phyloP scores from a whole-genome alignment of 2,888 invertebrate genomes.

The Disparrhopalites patrizii region DNA sequence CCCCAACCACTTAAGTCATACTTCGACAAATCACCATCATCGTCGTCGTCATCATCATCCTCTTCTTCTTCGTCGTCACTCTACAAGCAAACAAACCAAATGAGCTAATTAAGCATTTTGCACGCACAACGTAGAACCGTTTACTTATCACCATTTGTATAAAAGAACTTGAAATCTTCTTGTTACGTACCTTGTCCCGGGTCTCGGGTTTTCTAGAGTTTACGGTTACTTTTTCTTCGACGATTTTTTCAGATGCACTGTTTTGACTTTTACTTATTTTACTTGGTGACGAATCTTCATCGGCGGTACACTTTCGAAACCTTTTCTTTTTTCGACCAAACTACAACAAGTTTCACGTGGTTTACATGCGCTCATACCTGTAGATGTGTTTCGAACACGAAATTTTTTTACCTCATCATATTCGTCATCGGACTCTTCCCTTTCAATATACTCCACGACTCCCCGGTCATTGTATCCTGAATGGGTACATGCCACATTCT shows the following conservation, averaged over 20 bases:
- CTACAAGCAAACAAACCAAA: slow-evolving; percentile 4
- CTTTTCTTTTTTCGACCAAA: slow-evolving; percentile 57
- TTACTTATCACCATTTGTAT: not conserved
- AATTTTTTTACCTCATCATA: slow-evolving; percentile 76
- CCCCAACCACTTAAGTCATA: slow-evolving; percentile 69
- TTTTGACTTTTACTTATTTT: slow-evolving; percentile 18
- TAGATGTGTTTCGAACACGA: not conserved
- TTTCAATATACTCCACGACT: slow-evolving; percentile 88
- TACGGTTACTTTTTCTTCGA: slow-evolving; percentile 8
- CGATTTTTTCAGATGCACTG: slow-evolving; percentile 17
- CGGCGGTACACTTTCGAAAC: slow-evolving; percentile 50
- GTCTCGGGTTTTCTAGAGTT: slow-evolving; percentile 13
- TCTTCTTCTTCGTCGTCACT: slow-evolving; percentile 57
- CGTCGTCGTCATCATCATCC: slow-evolving; percentile 52
- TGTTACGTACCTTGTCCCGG: not conserved
- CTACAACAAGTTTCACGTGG: slow-evolving; percentile 47
- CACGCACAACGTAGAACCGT: not conserved
- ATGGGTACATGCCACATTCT: slow-evolving; percentile 12
- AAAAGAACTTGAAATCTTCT: not conserved
- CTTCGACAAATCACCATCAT: slow-evolving; percentile 68
- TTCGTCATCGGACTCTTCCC: slow-evolving; percentile 84
- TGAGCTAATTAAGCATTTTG: not conserved
- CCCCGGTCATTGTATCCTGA: slow-evolving; percentile 87
- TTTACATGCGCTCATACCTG: not conserved
- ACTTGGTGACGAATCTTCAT: slow-evolving; percentile 24